Evolutionary conservation across 2,113 vertebrate species (phyloP).

Genomic region (Bubo bubo): DNA sequence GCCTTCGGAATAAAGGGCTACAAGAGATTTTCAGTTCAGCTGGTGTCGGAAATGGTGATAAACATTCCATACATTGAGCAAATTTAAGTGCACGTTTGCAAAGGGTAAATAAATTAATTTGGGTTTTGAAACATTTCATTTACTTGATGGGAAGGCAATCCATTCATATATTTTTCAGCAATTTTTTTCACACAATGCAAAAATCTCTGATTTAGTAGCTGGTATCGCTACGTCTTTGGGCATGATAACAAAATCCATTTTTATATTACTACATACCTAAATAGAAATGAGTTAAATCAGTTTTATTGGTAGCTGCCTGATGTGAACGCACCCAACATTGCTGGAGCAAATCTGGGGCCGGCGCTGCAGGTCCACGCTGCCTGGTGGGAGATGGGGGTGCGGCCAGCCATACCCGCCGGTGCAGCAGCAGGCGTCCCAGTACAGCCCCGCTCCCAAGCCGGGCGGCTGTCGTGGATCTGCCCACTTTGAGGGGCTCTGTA

Average conservation of each 20-base stretch:
- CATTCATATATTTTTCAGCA: not conserved
- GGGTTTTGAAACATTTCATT: not conserved
- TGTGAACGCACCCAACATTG: fast-evolving
- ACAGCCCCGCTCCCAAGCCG: not conserved
- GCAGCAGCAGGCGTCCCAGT: not conserved
- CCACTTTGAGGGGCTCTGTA: too few relatives aligned
- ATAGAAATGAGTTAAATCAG: not conserved
- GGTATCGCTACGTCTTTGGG: fast-evolving
- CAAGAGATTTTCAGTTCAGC: not conserved
- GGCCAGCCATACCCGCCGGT: not conserved
- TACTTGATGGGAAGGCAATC: not conserved
- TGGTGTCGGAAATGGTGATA: not conserved
- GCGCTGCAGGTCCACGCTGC: not conserved
- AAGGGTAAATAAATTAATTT: not conserved
- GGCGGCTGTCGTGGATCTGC: too few relatives aligned
- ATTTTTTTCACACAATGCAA: not conserved
- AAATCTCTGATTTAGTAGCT: not conserved
- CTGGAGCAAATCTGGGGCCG: fast-evolving
- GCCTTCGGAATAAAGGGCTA: not conserved
- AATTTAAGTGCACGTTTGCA: not conserved
- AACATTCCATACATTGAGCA: fast-evolving
- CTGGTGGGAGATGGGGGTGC: not conserved
- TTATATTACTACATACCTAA: fast-evolving
- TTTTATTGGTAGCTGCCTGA: too few relatives aligned
- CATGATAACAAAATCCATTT: fast-evolving